Evolutionary conservation across 2,797 vertebrate genomes (phyloP), one percentile per base, ranked within the genome.

Genomic region (Petrocephalus sullivani): DNA sequence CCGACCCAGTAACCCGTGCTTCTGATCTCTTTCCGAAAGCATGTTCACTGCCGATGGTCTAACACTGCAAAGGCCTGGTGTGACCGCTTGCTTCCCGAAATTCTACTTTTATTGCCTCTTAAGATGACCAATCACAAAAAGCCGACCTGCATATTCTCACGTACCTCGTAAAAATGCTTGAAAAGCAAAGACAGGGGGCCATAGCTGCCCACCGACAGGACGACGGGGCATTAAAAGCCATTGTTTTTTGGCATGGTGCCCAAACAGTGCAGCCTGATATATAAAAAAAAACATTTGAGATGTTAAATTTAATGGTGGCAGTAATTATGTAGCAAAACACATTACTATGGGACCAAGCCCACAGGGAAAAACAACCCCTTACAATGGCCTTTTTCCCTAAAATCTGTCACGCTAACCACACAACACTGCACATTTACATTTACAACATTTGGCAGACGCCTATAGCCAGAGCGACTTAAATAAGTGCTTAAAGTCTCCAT

Each of bases 41-140:
- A 86, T 28, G 1, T 46, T 86, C 33, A 61, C 85, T 3, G 33
- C 33, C 16, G 54, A 41, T 46, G 85, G 85, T 86, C 37, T 41
- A 61, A 21, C 28, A 58, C 85, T 28, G 7, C 54, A 5, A 49
- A 0, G 54, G 56, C 23, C 56, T 60, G 84, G 33, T 41, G 23
- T 56, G 83, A 85, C 51, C 54, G 2, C 23, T 53, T 23, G 14
- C 23, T 86, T 86, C 85, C 85, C 85, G 28, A 60, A 57, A 86
- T 86, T 46, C 85, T 10, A 6, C 54, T 86, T 33, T 58, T 71
- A 71, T 53, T 54, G 58, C 87, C 61, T 64, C 14, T 56, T 56
- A 87, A 87, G 49, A 87, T 53, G 41, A 78, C 14, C 64, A 78
- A 78, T 87, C 75, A 87, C 6, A 28, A 61, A 86, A 86, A 58